Conservation (phyloP, 2,888 invertebrate genomes). For the Operophtera brumata region DNA sequence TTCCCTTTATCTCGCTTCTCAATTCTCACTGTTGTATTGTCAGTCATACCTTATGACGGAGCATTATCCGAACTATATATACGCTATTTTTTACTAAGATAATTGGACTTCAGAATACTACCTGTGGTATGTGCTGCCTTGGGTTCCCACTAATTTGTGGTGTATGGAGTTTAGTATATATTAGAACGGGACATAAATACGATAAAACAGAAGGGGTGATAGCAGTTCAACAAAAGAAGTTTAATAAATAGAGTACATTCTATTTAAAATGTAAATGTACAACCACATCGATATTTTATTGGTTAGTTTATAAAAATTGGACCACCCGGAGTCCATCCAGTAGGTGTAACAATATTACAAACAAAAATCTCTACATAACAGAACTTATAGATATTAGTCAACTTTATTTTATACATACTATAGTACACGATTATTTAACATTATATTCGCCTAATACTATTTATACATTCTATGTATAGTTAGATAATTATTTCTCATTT, state of each 20-base stretch:
- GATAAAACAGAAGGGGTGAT: conserved; percentile 56
- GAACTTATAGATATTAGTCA: conserved; percentile 80
- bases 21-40: no score
- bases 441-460: conserved; percentile 73
- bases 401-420: conserved; percentile 80
- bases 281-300: conserved; percentile 81
- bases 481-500: conserved; percentile 74
- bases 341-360: conserved; percentile 79
- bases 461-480: conserved; percentile 79
- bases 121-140: background rate
- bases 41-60: no score
- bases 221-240: conserved; percentile 69
- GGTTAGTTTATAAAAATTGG: conserved; percentile 81
- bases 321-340: conserved; percentile 74
- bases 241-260: conserved; percentile 79
- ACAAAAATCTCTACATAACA: conserved; percentile 81
- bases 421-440: conserved; percentile 78
- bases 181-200: background rate
- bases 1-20: no score
- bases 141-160: background rate
- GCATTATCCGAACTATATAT: no score
- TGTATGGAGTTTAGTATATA: background rate
- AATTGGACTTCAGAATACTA: no score
- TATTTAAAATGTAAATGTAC: conserved; percentile 80
- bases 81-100: no score